Evolutionary conservation across 2,113 vertebrate genomes (phyloP), one percentile per base, ranked within the genome.

Genomic region (Acanthisitta chloris): DNA sequence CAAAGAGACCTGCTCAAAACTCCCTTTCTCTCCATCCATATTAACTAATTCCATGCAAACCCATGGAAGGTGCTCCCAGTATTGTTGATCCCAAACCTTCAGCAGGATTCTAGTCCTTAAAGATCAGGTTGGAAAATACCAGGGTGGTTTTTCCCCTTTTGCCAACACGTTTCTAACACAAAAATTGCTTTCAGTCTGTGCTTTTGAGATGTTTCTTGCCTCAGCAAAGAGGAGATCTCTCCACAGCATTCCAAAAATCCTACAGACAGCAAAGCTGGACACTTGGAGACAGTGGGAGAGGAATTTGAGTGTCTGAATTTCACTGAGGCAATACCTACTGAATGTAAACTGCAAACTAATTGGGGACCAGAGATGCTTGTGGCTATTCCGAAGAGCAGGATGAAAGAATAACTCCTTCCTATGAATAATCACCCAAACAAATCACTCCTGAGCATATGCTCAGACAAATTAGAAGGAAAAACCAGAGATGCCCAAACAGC

Each of bases 191-290:
- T 20, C 26, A 10, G 18, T n/a, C 14, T 0, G 0, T 6, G 26
- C 9, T 81, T 84, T 45, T 36, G n/a, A 66, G 83, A 19, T n/a
- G 12, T 24, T 81, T 49, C 38, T 21, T 45, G 49, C 40, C 34
- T 48, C 14, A 3, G 33, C 19, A 58, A 45, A 54, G 25, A 81
- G 14, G 25, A 67, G 51, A 66, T 24, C 31, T 71, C 71, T 40
- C n/a, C 46, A 10, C 0, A 0, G 28, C 33, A 4, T 65, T 45
- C 38, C 20, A 66, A 80, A 80, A 67, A 64, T 33, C 51, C 80
- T 54, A 16, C 36, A 31, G n/a, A 10, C 3, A 7, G 45, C 28
- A 36, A 45, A 74, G 28, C 46, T 38, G 67, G 9, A 42, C 15
- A 13, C 34, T 34, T 12, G 2, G 16, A 73, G 34, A 46, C 16